phyloP scores from a whole-genome alignment of 1,140 invertebrate genomes.

The Aethina tumida region DNA sequence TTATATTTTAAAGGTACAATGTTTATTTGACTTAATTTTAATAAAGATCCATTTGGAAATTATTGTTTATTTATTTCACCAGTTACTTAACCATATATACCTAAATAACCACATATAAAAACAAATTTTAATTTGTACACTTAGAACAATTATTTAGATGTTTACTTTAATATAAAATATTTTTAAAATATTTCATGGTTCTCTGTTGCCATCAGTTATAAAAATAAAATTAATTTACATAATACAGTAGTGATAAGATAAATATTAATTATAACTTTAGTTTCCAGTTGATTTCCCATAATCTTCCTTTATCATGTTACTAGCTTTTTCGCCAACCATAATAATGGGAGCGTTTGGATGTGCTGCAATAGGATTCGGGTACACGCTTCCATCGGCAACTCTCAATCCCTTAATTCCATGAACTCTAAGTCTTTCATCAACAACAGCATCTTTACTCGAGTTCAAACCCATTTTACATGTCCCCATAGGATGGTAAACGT shows the following conservation, averaged over 20 bases:
- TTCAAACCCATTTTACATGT: constrained; percentile 44
- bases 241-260: no score
- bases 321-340: constrained; percentile 64
- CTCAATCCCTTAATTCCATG: constrained; percentile 31
- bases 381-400: constrained; percentile 33
- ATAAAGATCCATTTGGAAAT: background rate
- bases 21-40: background rate
- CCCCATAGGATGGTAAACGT: constrained; percentile 65
- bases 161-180: no score
- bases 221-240: no score
- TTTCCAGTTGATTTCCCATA: no score
- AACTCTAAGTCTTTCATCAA: constrained; percentile 36
- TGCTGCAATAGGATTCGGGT: constrained; percentile 45
- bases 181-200: no score
- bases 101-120: no score
- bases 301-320: constrained; percentile 49
- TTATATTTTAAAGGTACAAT: constrained; percentile 6
- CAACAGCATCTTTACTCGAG: constrained; percentile 32
- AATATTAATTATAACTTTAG: no score
- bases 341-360: constrained; percentile 63
- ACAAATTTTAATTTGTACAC: no score
- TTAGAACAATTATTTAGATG: no score
- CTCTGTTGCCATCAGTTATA: no score
- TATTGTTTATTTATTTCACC: background rate
- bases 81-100: no score